Conservation (phyloP, 2,888 invertebrate species). For the Microplitis manilae region DNA sequence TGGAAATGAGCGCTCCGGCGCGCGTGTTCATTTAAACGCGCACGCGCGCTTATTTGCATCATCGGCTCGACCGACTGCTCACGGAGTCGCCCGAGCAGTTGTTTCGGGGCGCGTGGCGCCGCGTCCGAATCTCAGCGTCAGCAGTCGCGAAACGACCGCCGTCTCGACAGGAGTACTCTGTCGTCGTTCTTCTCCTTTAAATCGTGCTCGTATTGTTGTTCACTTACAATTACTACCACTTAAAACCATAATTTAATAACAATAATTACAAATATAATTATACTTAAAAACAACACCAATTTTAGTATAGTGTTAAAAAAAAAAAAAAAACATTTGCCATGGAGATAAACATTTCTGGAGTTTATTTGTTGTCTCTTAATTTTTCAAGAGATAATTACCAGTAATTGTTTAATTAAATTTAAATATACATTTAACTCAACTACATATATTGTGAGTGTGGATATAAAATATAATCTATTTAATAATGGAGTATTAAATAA, state of each 20-base stretch:
- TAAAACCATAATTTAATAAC: neutral
- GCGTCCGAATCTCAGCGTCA: slow-evolving; percentile 61
- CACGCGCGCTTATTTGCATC: slow-evolving; percentile 39
- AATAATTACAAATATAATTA: neutral
- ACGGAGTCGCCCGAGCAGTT: slow-evolving; percentile 54
- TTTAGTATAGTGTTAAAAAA: too few relatives aligned
- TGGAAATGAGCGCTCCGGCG: slow-evolving; percentile 39
- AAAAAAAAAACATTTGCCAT: too few relatives aligned
- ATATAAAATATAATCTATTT: too few relatives aligned
- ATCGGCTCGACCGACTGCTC: slow-evolving; percentile 22
- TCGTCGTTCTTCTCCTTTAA: slow-evolving; percentile 27
- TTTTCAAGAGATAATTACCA: too few relatives aligned
- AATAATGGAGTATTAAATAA: neutral
- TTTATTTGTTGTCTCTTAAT: too few relatives aligned
- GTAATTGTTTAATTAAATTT: too few relatives aligned
- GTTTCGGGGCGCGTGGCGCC: slow-evolving; percentile 68
- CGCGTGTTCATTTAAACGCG: slow-evolving; percentile 46
- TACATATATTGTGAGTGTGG: too few relatives aligned
- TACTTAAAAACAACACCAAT: neutral
- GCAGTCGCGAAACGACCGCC: slow-evolving; percentile 69
- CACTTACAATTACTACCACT: neutral
- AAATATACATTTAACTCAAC: too few relatives aligned
- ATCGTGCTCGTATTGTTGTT: neutral
- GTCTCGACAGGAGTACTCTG: slow-evolving; percentile 54
- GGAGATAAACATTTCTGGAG: too few relatives aligned